phyloP scores from a whole-genome alignment of 2,888 invertebrate species.

The Chymomyza amoena region DNA sequence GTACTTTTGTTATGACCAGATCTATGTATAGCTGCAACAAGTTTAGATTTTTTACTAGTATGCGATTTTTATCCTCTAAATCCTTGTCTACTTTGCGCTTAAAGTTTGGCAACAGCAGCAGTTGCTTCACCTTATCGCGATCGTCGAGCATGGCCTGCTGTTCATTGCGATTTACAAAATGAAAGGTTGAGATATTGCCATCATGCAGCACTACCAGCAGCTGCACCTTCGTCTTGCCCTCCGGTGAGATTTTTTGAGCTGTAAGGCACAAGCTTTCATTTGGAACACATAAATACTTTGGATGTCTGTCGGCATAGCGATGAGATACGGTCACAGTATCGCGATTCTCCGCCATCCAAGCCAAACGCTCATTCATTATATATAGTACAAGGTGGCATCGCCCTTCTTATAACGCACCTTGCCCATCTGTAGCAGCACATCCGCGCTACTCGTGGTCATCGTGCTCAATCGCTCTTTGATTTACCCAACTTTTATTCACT shows the following conservation, averaged over 20 bases:
- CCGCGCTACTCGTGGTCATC: constrained; percentile 95
- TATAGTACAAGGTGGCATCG: constrained; percentile 94
- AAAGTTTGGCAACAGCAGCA: too few species aligned
- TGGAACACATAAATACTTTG: constrained; percentile 86
- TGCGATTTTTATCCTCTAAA: too few species aligned
- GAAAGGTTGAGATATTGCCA: constrained; percentile 96
- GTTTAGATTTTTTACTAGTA: too few species aligned
- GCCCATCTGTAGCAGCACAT: constrained; percentile 94
- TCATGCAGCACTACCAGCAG: constrained; percentile 97
- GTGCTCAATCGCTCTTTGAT: constrained; percentile 26
- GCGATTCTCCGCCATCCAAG: constrained; percentile 96
- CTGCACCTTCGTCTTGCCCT: constrained; percentile 98
- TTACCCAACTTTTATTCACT: background rate
- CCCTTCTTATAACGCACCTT: constrained; percentile 97
- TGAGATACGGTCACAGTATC: constrained; percentile 96
- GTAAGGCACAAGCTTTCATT: constrained; percentile 59
- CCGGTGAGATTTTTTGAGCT: constrained; percentile 98
- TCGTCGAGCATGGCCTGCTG: too few species aligned
- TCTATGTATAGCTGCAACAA: too few species aligned
- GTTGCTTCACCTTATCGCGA: too few species aligned
- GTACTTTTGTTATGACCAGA: too few species aligned
- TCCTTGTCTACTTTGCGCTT: too few species aligned
- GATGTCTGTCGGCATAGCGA: too few species aligned
- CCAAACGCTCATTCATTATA: constrained; percentile 96
- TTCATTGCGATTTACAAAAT: too few species aligned